These are phyloP conservation scores for Coenonympha glycerion DNA, from an alignment of 2,888 invertebrate species.

Conservation along the genomic window DNA sequence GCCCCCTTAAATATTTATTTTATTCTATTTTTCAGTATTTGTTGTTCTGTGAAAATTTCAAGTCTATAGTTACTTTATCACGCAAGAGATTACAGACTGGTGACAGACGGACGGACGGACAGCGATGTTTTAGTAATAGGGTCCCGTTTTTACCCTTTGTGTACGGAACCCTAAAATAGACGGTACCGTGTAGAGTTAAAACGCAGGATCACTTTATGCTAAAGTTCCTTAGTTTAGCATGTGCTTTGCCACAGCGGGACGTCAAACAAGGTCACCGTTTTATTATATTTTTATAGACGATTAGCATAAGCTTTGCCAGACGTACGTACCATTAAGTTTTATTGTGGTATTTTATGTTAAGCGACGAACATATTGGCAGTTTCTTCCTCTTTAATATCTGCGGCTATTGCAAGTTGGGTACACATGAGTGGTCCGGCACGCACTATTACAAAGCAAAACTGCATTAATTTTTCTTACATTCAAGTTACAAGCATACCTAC, in stretches of 20 bases:
- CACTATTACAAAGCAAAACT: background rate
- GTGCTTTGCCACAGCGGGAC: constrained; percentile 31
- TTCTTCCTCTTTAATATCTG: constrained; percentile 49
- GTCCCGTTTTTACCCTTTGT: too few relatives aligned
- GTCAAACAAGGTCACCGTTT: constrained; percentile 44
- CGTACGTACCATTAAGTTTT: constrained; percentile 53
- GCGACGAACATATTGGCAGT: constrained; percentile 54
- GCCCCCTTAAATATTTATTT: too few relatives aligned
- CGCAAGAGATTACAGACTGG: too few relatives aligned
- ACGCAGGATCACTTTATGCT: background rate
- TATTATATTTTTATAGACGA: constrained; percentile 55
- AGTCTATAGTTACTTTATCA: too few relatives aligned
- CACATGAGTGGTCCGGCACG: background rate
- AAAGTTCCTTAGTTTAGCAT: constrained; percentile 1
- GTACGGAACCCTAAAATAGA: too few relatives aligned
- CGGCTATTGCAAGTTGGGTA: background rate
- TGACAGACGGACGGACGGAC: too few relatives aligned
- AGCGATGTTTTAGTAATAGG: too few relatives aligned
- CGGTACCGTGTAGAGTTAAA: background rate
- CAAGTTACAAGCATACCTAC: background rate
- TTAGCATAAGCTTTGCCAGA: constrained; percentile 54
- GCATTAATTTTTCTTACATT: background rate
- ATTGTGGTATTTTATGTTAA: constrained; percentile 55
- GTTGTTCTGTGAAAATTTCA: too few relatives aligned
- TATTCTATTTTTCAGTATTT: too few relatives aligned